A percentile compares a stretch with the other conserved stretches of the same genome.
phyloP scores from a whole-genome alignment of 2,113 vertebrate species.

The Barnardius zonarius region DNA sequence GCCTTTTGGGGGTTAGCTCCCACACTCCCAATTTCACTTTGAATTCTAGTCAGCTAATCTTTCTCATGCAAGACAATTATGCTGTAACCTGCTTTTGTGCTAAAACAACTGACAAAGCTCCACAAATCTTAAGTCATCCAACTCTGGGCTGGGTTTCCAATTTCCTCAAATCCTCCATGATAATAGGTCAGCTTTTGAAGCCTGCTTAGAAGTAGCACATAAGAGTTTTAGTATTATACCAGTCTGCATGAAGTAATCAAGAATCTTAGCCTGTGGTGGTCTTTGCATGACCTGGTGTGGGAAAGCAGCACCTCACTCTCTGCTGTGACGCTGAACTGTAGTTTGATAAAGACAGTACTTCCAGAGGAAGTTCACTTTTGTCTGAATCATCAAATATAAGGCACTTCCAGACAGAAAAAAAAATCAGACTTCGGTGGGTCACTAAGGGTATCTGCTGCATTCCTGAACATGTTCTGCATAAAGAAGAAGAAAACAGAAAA shows the following conservation, averaged over 20 bases:
- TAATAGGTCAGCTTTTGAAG: neutral
- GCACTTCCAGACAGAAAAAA: neutral
- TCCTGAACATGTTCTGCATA: neutral
- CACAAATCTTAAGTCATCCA: neutral
- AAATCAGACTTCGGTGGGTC: accelerated
- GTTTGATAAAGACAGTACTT: neutral
- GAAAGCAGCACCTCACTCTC: neutral
- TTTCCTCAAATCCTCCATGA: neutral
- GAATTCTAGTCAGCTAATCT: neutral
- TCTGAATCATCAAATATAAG: neutral
- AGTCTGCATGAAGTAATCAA: neutral
- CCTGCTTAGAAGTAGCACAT: neutral
- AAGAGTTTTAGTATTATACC: neutral
- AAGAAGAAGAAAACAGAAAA: neutral
- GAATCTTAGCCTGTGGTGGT: neutral
- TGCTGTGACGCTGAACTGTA: neutral
- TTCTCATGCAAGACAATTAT: neutral
- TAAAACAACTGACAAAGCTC: neutral
- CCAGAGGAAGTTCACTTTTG: neutral
- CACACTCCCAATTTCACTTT: neutral
- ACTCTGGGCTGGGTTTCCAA: neutral
- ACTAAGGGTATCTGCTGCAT: neutral
- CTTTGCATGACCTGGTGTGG: neutral
- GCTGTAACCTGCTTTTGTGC: neutral
- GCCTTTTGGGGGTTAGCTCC: neutral